Evolutionary conservation across 2,113 vertebrate genomes (phyloP).

Genomic region (Periophthalmodon schlosseri): DNA sequence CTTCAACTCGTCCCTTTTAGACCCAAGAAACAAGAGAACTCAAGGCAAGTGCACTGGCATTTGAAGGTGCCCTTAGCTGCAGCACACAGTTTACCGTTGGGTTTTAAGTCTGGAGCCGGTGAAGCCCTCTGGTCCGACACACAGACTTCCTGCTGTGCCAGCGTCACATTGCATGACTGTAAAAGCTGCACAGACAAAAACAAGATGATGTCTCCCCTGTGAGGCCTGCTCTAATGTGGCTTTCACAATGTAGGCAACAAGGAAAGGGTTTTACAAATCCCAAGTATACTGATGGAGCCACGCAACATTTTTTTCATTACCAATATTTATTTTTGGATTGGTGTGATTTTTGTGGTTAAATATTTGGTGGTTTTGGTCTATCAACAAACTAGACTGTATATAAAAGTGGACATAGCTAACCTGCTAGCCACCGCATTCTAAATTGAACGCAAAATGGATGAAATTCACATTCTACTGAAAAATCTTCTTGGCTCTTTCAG

Average conservation of each 20-base stretch:
- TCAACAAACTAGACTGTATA: no score
- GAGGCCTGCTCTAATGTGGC: conserved; percentile 4
- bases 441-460: no score
- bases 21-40: conserved; percentile 17
- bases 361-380: not conserved
- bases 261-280: conserved; percentile 1
- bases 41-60: not conserved
- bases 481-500: no score
- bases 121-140: conserved; percentile 36
- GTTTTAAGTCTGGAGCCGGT: conserved; percentile 30
- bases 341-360: not conserved
- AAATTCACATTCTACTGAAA: no score
- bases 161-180: conserved; percentile 57
- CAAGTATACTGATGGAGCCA: not conserved
- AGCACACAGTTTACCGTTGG: conserved; percentile 35
- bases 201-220: conserved; percentile 13
- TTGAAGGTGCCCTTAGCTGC: conserved; percentile 60
- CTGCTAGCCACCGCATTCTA: no score
- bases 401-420: no score
- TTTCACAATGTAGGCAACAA: not conserved
- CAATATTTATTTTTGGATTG: not conserved
- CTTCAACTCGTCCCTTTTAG: not conserved
- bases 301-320: not conserved
- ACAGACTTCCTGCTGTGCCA: conserved; percentile 65
- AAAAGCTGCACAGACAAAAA: conserved; percentile 26